phyloP scores from a whole-genome alignment of 2,888 invertebrate genomes.

The Antheraea assamensis region DNA sequence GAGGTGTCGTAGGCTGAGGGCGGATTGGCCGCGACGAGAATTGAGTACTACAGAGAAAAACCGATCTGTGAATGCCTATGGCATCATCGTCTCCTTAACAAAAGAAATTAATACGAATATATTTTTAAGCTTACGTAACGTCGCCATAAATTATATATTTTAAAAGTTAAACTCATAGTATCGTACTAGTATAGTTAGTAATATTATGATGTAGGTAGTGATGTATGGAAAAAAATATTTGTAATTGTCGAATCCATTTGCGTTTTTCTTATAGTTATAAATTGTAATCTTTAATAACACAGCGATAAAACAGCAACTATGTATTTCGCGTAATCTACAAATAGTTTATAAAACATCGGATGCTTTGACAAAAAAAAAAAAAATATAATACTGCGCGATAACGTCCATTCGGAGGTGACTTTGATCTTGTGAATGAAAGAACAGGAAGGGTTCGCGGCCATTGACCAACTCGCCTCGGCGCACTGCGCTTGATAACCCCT shows the following conservation, averaged over 20 bases:
- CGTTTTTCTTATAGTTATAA: neutral
- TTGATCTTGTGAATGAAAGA: conserved; percentile 44
- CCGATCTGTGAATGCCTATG: no score
- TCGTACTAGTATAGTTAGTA: no score
- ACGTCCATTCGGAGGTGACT: conserved; percentile 36
- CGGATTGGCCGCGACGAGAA: no score
- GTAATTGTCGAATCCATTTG: neutral
- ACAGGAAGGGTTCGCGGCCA: conserved; percentile 37
- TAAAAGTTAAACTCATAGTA: no score
- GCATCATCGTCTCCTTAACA: no score
- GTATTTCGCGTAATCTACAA: conserved; percentile 41
- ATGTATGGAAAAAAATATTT: neutral
- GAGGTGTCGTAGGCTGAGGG: no score
- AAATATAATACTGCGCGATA: neutral
- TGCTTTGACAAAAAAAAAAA: neutral
- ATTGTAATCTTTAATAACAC: neutral
- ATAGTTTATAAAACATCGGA: conserved; percentile 9
- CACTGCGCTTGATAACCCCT: conserved; percentile 44
- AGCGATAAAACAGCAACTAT: conserved; percentile 9
- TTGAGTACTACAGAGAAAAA: no score
- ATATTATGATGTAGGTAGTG: no score
- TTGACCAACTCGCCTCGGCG: conserved; percentile 32
- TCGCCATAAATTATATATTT: no score
- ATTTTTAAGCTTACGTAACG: no score
- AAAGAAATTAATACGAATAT: no score